Evolutionary conservation across 2,113 vertebrate species (phyloP), one percentile per base, ranked within the genome.

Genomic region (Clarias gariepinus): DNA sequence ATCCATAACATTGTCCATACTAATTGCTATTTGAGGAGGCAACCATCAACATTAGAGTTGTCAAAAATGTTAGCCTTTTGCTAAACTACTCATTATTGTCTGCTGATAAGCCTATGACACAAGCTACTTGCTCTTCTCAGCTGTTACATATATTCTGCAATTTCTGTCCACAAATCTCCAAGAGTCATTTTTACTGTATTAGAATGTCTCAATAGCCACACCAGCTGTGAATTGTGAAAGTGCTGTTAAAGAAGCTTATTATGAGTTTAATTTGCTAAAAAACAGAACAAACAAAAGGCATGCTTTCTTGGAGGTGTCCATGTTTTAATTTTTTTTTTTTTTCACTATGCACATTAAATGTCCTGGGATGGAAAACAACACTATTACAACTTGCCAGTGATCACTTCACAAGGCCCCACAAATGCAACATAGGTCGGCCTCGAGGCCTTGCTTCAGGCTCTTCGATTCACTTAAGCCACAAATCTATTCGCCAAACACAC

Each of bases 331-430:
- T 47, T 71, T 36, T 41, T 21, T 73, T 33, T 69, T 64, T 33
- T 0, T 1, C 28, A 71, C 33, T 71, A 10, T 71, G 7, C 28
- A 58, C 76, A 79, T 57, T n/a, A 57, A 79, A 79, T 19, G 23
- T 78, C n/a, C 52, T 16, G 12, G 18, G 15, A 25, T 77, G n/a
- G 36, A 21, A 73, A 73, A 73, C 41, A 0, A 73, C 19, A 4
- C n/a, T 73, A 73, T 74, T 53, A n/a, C 73, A 76, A 15, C 25
- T 77, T 77, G 73, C 73, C 8, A 78, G 47, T 74, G 36, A 47
- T 33, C 30, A 36, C 21, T 15, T 15, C 33, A 76, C 52, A 78
- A 78, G 52, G 25, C n/a, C 57, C 74, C n/a, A 78, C n/a, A 78
- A 74, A 78, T 16, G n/a, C 52, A 78, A 18, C 74, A 28, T 18